These are phyloP conservation scores for Haemorhous mexicanus DNA, from an alignment of 2,113 vertebrate species.

Conservation along the genomic window DNA sequence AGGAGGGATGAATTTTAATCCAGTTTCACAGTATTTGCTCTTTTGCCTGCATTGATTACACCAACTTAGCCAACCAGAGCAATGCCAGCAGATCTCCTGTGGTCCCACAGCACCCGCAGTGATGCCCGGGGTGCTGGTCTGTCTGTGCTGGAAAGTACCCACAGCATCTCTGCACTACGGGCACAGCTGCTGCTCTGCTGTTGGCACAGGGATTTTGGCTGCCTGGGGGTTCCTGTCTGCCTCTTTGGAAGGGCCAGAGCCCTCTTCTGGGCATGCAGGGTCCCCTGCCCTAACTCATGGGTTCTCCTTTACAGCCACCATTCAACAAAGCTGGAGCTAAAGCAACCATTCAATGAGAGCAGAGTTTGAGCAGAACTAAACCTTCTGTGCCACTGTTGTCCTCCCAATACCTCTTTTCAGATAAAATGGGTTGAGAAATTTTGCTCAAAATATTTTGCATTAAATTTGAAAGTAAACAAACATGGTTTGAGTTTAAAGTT, in stretches of 20 bases:
- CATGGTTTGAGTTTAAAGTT: not conserved
- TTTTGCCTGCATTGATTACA: not conserved
- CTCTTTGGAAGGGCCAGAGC: not conserved
- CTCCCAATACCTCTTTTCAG: not conserved
- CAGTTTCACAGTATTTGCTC: not conserved
- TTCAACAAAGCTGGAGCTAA: not conserved
- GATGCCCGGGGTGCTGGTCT: not conserved
- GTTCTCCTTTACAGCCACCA: not conserved
- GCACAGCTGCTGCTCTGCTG: not conserved
- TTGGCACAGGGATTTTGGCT: not conserved
- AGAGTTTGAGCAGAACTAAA: not conserved
- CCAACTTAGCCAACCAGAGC: not conserved
- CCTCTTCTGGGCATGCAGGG: not conserved
- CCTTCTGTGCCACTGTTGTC: not conserved
- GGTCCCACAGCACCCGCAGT: fast-evolving
- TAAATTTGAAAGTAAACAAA: not conserved
- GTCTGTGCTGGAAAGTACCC: not conserved
- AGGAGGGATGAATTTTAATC: not conserved
- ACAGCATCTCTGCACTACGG: not conserved
- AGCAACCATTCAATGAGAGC: not conserved
- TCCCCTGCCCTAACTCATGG: not conserved
- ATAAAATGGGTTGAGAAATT: not conserved
- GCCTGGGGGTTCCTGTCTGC: not conserved
- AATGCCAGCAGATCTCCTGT: not conserved
- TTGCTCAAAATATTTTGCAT: not conserved